phyloP scores from a whole-genome alignment of 2,113 vertebrate genomes.

The Balaeniceps rex region DNA sequence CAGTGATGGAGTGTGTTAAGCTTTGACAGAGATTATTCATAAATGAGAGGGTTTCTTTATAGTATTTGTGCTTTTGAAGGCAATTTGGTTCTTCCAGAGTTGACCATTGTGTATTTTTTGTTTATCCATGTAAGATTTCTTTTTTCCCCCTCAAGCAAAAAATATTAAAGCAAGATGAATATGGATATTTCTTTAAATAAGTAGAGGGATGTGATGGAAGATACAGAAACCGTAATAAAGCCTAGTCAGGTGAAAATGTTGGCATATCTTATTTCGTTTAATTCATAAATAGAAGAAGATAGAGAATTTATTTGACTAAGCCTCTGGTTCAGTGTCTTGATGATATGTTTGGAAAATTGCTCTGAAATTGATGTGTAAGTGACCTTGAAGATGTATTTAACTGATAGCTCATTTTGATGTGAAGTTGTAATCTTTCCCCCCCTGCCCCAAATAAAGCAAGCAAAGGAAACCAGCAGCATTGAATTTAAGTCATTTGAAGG shows the following conservation, averaged over 20 bases:
- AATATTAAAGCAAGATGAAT: neutral
- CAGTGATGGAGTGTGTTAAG: neutral
- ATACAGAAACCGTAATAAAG: slow-evolving; percentile 4
- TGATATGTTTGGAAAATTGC: slow-evolving; percentile 41
- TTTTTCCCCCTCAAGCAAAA: neutral
- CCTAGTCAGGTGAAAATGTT: slow-evolving; percentile 33
- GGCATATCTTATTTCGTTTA: slow-evolving; percentile 20
- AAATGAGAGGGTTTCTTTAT: neutral
- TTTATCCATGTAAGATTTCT: neutral
- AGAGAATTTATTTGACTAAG: slow-evolving; percentile 48
- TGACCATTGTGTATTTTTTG: neutral
- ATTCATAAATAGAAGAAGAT: slow-evolving; percentile 17
- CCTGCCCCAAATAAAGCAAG: neutral
- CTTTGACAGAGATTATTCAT: neutral
- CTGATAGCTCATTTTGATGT: slow-evolving; percentile 10
- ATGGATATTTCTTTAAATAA: neutral
- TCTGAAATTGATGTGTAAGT: slow-evolving; percentile 48
- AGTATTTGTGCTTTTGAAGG: neutral
- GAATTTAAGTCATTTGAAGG: neutral
- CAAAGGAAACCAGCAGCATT: neutral
- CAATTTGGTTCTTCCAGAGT: neutral
- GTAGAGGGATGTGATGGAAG: neutral
- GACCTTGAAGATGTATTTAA: slow-evolving; percentile 48
- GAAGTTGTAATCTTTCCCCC: neutral
- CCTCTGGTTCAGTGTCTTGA: slow-evolving; percentile 27